Evolutionary conservation across 2,113 vertebrate species (phyloP), one percentile per base, ranked within the genome.

Genomic region (Ammospiza nelsoni): DNA sequence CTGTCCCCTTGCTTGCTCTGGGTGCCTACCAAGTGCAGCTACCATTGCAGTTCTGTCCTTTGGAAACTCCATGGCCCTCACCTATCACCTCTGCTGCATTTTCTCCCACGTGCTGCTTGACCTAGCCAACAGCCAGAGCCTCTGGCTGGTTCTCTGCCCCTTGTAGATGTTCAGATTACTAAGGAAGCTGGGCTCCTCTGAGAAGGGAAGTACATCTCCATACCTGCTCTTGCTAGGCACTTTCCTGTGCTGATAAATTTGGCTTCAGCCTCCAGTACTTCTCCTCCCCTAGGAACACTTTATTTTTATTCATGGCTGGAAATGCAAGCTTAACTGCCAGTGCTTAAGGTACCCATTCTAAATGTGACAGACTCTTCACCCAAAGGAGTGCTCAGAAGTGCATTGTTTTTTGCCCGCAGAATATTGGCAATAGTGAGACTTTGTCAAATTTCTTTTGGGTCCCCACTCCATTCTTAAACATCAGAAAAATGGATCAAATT

Each of bases 321-420:
- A 90, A 66, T 49, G 63, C 10, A 33, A 66, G 46, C 0, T 0
- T 72, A 89, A 78, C 39, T 0, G 0, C 16, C 1, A 1, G 23
- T 18, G 8, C 51, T 83, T 75, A 51, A 67, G 66, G 44, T 61
- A 44, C 61, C 52, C 9, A 11, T 74, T 92, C 24, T 19, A 65
- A 85, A 67, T 68, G 33, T 21, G 49, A 58, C 31, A 66, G 55
- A 48, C 3, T 80, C 33, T 76, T 87, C 63, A 68, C 78, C 57
- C 74, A n/a, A 49, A 94, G 33, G 67, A 91, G 49, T 57, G 37
- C 62, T 85, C 3, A 11, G n/a, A 87, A 90, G 51, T 28, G 8
- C 71, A 35, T 58, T 75, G 17, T 20, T 39, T 87, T 94, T 73
- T 6, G 1, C 48, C 22, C 9, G 31, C 24, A 39, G 62, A n/a